Evolutionary conservation across 2,113 vertebrate genomes (phyloP).

Genomic region (Burhinus bistriatus): DNA sequence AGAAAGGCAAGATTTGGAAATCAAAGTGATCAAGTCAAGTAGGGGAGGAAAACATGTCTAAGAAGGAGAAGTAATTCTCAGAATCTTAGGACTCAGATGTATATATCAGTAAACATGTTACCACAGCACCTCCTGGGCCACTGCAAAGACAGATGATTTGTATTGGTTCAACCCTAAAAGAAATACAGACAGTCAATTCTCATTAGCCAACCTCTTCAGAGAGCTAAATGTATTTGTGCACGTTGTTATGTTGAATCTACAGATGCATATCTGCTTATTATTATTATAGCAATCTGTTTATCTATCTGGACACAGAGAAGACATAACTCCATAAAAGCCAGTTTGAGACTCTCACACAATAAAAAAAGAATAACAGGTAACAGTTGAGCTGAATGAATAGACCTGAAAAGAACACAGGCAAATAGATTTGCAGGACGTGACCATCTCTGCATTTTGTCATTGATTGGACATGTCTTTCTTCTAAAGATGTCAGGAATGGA

Average conservation of each 20-base stretch:
- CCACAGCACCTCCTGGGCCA: neutral
- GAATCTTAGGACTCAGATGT: neutral
- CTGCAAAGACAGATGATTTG: neutral
- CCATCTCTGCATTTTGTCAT: neutral
- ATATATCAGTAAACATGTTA: neutral
- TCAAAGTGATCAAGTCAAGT: neutral
- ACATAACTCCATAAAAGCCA: neutral
- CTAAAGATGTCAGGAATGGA: neutral
- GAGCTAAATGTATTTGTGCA: neutral
- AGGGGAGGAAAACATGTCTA: neutral
- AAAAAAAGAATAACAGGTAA: neutral
- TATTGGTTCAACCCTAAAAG: neutral
- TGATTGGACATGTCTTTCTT: neutral
- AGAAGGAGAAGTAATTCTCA: neutral
- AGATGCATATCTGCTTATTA: neutral
- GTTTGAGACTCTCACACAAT: neutral
- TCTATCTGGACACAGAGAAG: neutral
- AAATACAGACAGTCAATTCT: neutral
- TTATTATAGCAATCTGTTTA: neutral
- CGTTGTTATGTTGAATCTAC: neutral
- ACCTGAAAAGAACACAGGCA: neutral
- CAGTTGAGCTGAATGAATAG: neutral
- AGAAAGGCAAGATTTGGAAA: neutral
- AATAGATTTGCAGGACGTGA: neutral
- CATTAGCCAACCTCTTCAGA: neutral